phyloP scores from a whole-genome alignment of 2,113 vertebrate species.

The Phaethornis superciliosus region DNA sequence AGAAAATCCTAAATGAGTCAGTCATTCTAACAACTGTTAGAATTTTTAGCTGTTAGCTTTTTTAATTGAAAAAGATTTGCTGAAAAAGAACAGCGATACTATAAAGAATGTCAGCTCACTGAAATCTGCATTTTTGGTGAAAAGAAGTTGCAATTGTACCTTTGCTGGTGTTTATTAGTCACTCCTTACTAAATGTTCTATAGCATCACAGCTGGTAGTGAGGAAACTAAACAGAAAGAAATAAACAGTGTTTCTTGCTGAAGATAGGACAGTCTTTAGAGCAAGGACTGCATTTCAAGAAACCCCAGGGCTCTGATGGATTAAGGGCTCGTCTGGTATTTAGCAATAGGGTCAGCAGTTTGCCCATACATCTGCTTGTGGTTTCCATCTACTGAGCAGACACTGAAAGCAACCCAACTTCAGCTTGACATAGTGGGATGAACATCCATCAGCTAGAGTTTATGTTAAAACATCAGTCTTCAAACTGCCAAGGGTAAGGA shows the following conservation, averaged over 20 bases:
- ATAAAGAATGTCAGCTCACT: background rate
- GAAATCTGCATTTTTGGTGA: background rate
- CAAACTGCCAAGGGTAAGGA: background rate
- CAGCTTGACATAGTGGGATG: background rate
- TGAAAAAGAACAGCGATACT: background rate
- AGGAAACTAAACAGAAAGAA: background rate
- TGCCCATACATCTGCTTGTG: background rate
- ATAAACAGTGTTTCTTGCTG: background rate
- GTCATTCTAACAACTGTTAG: background rate
- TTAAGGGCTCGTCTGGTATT: background rate
- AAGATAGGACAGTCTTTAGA: background rate
- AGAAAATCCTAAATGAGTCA: background rate
- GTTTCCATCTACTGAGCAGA: rapidly evolving
- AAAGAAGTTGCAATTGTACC: background rate
- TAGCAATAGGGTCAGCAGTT: background rate
- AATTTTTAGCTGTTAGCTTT: background rate
- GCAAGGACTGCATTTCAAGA: background rate
- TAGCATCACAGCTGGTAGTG: background rate
- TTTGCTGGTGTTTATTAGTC: background rate
- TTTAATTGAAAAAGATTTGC: background rate
- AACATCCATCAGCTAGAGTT: background rate
- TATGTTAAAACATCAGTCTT: background rate
- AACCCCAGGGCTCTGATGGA: background rate
- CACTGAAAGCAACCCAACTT: background rate
- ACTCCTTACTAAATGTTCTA: background rate